phyloP scores from a whole-genome alignment of 2,113 vertebrate genomes.

The Capreolus pygargus region DNA sequence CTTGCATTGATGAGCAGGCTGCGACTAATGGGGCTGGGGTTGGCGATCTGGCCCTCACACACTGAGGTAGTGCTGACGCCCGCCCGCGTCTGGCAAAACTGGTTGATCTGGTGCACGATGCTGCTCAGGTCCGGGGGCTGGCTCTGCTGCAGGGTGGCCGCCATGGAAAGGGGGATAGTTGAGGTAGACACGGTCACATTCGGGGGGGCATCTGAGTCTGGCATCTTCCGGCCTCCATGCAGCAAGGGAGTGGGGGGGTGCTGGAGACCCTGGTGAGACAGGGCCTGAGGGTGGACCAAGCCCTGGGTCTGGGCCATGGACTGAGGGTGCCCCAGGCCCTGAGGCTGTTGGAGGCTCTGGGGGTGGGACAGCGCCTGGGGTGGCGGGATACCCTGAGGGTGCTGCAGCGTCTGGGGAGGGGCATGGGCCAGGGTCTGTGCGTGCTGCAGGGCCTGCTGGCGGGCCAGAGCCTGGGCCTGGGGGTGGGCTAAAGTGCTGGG shows the following conservation, averaged over 20 bases:
- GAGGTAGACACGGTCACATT: conserved; percentile 99
- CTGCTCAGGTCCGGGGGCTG: conserved; percentile 94
- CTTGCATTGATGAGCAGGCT: conserved; percentile 98
- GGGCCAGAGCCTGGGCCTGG: conserved; percentile 86
- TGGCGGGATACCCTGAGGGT: conserved; percentile 78
- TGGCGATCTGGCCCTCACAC: conserved; percentile 99
- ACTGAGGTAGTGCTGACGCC: conserved; percentile 94
- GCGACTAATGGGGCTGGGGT: conserved; percentile 98
- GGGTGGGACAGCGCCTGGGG: conserved; percentile 81
- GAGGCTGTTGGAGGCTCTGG: conserved; percentile 82
- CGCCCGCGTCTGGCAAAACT: conserved; percentile 97
- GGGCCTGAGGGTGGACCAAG: conserved; percentile 73
- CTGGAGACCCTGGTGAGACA: conserved; percentile 83
- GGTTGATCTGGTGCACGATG: conserved; percentile 99
- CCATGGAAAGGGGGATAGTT: conserved; percentile 99
- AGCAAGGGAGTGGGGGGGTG: conserved; percentile 84
- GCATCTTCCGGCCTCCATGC: conserved; percentile 93
- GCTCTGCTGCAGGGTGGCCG: conserved; percentile 93
- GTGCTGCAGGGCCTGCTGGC: conserved; percentile 90
- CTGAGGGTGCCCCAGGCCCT: conserved; percentile 83
- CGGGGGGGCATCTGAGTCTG: conserved; percentile 95
- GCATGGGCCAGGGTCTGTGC: conserved; percentile 86
- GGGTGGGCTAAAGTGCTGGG: conserved; percentile 99
- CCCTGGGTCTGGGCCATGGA: conserved; percentile 80
- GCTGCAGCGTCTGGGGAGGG: conserved; percentile 84